A percentile compares a stretch with the other conserved stretches of the same genome.
Evolutionary conservation across 2,888 invertebrate genomes (phyloP).

Genomic region (Dryadula phaetusa): DNA sequence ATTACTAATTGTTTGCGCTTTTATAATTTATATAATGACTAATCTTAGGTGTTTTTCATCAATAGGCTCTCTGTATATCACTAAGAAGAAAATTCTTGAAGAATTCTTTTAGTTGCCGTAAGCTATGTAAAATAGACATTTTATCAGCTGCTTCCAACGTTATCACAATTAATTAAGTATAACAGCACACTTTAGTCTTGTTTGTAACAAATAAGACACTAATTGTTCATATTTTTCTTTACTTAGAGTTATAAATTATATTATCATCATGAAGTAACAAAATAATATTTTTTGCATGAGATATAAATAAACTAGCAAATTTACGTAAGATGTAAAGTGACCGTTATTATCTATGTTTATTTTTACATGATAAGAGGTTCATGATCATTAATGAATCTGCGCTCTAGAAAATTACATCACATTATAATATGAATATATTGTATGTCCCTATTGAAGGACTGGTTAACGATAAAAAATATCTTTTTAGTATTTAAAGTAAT

Average conservation of each 20-base stretch:
- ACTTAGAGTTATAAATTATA: slow-evolving; percentile 2
- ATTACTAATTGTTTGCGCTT: too few species aligned
- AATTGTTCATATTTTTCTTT: not conserved
- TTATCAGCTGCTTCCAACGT: not conserved
- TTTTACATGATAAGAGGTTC: slow-evolving; percentile 33
- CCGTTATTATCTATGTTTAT: slow-evolving; percentile 30
- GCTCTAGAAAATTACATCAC: slow-evolving; percentile 18
- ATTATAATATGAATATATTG: not conserved
- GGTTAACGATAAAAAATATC: too few species aligned
- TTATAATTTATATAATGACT: too few species aligned
- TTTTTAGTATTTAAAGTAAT: too few species aligned
- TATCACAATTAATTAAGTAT: slow-evolving; percentile 7
- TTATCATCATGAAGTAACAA: not conserved
- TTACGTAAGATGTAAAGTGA: slow-evolving; percentile 28
- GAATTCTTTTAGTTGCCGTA: not conserved
- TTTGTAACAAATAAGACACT: not conserved
- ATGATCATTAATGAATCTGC: slow-evolving; percentile 22
- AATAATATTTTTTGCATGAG: not conserved
- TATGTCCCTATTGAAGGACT: slow-evolving; percentile 4
- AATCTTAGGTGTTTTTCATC: too few species aligned
- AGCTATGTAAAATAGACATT: not conserved
- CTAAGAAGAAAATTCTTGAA: not conserved
- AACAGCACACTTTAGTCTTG: not conserved
- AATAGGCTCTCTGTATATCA: too few species aligned
- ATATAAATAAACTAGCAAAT: not conserved